Evolutionary conservation across 2,797 vertebrate species (phyloP), one percentile per base, ranked within the genome.

Genomic region (Ctenosaura bakeri): DNA sequence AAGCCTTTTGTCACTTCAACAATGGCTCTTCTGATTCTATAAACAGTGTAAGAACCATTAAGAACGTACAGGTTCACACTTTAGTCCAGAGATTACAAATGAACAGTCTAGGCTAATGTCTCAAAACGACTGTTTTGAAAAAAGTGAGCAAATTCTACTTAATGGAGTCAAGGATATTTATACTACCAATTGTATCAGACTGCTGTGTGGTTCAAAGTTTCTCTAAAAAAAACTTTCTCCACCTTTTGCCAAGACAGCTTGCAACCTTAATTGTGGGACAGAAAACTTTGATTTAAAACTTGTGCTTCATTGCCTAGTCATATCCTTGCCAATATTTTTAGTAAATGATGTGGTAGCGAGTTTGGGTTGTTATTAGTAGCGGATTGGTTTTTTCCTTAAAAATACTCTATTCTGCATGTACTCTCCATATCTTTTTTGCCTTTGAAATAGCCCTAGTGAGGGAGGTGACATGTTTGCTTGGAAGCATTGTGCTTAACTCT

Each of bases 301-400:
- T 62, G 80, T 42, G 10, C 14, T 77, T 83, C 54, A n/a, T 29
- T 54, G 1, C 18, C 32, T 85, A 74, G 4, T 59, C 4, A 52
- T 26, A 50, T n/a, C 1, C 42, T n/a, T 52, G 26, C 1, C 62
- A 87, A 69, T 5, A 66, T 9, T n/a, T 32, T 18, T 52, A 54
- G 32, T 84, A 9, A 64, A 52, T 46, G 29, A 86, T 50, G 32
- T 62, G 22, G 14, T 73, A 46, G n/a, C 66, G 50, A 3, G 13
- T 24, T 91, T 88, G 74, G 71, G 54, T 14, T 77, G 29, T 86
- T 22, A 69, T 77, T 85, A 85, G 52, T 4, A 38, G 38, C 24
- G 5, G 24, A 42, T 18, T 77, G 77, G 26, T 4, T 42, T 52
- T 81, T 74, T 71, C n/a, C 42, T 85, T 81, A 74, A 62, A 29